Evolutionary conservation across 2,113 vertebrate genomes (phyloP), one percentile per base, ranked within the genome.

Genomic region (Seriola aureovittata): DNA sequence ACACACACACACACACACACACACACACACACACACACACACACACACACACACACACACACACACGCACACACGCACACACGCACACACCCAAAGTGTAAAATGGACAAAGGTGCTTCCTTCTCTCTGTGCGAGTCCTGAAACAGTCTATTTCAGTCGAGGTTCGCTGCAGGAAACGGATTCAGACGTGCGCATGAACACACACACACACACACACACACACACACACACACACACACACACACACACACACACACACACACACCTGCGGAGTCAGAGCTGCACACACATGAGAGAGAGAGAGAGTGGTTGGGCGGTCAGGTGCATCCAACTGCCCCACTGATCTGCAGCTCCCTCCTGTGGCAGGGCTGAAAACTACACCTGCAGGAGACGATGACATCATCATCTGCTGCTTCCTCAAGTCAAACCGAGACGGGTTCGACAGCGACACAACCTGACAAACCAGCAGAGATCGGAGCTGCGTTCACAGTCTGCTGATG

Each of bases 71-170:
- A 25, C 25, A 58, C 42, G 8, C 9, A 69, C 6, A 12, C 42
- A 72, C 10, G 64, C 34, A 36, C 34, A 36, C 34, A 23, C 58
- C 36, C 52, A n/a, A 5, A 71, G 54, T 44, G 46, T n/a, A 78
- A 82, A 80, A 52, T 65, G 65, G 79, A 79, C 75, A 63, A 62
- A 71, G 66, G 82, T 55, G 7, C 11, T 78, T 70, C 71, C 67
- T 40, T 59, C 82, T 76, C 75, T 0, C 79, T 34, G 66, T 70
- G 59, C 74, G 86, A 46, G 80, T 80, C 82, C 86, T 82, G 71
- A 85, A 80, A 75, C 65, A 19, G 54, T 71, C 70, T 64, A 69
- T 69, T 82, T 84, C 82, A 78, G 71, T 78, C 59, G 0, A 12
- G 63, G 17, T 4, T 40, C 52, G 0, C 72, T 54, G 81, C 64